These are phyloP conservation scores for Tenualosa ilisha DNA, from an alignment of 2,797 vertebrate genomes.

Conservation along the genomic window DNA sequence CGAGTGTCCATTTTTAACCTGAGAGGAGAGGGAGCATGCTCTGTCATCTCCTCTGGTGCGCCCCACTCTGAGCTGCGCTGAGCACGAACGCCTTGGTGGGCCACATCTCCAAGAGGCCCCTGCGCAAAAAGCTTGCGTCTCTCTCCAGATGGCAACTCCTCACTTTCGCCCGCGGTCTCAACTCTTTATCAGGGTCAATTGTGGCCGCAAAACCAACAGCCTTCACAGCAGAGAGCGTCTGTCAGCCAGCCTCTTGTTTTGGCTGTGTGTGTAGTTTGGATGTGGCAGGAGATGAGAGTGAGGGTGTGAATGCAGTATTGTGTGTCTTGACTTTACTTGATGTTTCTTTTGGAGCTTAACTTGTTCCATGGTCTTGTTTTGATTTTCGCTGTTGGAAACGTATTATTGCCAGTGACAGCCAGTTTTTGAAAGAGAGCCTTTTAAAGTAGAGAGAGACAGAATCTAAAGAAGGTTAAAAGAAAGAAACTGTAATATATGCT, in stretches of 20 bases:
- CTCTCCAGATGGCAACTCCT: neutral
- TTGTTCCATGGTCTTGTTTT: neutral
- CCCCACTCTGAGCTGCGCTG: neutral
- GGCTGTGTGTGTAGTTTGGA: neutral
- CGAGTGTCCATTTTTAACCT: constrained; percentile 17
- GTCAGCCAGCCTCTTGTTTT: neutral
- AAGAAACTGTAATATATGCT: neutral
- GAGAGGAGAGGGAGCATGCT: neutral
- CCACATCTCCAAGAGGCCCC: neutral
- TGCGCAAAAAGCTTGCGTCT: neutral
- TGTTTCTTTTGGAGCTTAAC: neutral
- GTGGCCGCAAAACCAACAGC: neutral
- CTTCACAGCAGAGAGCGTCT: neutral
- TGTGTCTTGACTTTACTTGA: neutral
- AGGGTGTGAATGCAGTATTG: neutral
- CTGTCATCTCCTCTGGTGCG: neutral
- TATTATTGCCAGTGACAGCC: neutral
- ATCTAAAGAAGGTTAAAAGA: neutral
- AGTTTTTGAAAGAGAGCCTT: neutral
- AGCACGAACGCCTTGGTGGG: neutral
- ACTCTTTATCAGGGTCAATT: neutral
- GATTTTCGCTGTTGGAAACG: neutral
- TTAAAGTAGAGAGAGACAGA: neutral
- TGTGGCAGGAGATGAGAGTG: neutral
- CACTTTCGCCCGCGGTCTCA: neutral